phyloP scores from a whole-genome alignment of 1,140 invertebrate genomes.

The Elysia chlorotica region DNA sequence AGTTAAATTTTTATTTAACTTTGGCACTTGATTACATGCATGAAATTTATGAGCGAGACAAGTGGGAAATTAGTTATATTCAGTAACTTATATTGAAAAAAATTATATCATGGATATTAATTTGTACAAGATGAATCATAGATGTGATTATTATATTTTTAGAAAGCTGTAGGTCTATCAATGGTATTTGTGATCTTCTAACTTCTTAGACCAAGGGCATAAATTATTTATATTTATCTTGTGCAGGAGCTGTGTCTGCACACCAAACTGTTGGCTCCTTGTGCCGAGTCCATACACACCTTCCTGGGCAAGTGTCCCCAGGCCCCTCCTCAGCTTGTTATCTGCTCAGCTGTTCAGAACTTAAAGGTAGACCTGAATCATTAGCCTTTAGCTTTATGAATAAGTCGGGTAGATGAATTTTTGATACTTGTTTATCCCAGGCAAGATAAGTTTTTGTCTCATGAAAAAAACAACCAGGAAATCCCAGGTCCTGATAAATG shows the following conservation, averaged over 20 bases:
- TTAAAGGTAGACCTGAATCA: too few relatives aligned
- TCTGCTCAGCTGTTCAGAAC: conserved; percentile 76
- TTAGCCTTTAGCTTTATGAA: too few relatives aligned
- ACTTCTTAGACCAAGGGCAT: neutral
- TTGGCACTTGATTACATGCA: too few relatives aligned
- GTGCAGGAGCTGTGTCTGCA: conserved; percentile 87
- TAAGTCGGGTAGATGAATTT: too few relatives aligned
- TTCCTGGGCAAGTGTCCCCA: conserved; percentile 83
- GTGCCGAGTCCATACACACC: conserved; percentile 78
- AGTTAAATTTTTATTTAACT: neutral
- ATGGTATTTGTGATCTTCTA: neutral
- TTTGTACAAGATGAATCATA: neutral
- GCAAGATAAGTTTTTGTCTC: too few relatives aligned
- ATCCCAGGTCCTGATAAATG: too few relatives aligned
- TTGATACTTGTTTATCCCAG: too few relatives aligned
- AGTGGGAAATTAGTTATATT: neutral
- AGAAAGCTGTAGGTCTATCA: neutral
- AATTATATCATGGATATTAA: neutral
- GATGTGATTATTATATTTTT: neutral
- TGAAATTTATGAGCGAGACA: too few relatives aligned
- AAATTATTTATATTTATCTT: conserved; percentile 3
- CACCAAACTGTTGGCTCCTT: conserved; percentile 81
- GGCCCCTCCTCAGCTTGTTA: conserved; percentile 78
- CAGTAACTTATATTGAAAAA: neutral
- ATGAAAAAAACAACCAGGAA: too few relatives aligned